phyloP scores from a whole-genome alignment of 2,797 vertebrate species.

The Falco concolor region DNA sequence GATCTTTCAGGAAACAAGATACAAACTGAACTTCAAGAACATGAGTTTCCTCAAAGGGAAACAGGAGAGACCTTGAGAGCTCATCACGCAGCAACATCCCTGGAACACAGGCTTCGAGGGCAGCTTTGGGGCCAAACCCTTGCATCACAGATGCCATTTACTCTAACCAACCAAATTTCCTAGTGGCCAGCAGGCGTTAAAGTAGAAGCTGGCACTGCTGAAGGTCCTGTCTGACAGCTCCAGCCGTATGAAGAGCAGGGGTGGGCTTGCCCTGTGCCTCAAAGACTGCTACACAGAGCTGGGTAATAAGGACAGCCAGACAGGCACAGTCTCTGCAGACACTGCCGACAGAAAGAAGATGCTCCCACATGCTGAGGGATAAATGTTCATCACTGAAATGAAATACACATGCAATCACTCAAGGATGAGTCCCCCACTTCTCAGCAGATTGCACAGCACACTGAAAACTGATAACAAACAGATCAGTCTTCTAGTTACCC shows the following conservation, averaged over 20 bases:
- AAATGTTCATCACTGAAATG: neutral
- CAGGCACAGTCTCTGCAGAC: neutral
- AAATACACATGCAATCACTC: neutral
- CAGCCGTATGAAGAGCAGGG: fast-evolving
- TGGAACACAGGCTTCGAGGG: neutral
- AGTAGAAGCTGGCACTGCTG: neutral
- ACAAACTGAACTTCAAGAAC: neutral
- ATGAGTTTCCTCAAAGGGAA: neutral
- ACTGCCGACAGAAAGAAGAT: neutral
- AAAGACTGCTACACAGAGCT: neutral
- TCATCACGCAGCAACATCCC: fast-evolving
- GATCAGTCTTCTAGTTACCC: neutral
- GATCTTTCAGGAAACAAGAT: neutral
- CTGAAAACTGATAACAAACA: neutral
- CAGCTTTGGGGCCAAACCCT: neutral
- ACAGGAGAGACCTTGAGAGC: neutral
- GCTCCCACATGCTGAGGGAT: neutral
- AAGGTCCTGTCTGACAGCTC: neutral
- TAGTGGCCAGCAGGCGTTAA: neutral
- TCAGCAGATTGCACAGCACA: neutral
- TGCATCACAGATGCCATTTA: neutral
- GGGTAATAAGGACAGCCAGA: neutral
- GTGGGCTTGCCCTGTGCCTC: neutral
- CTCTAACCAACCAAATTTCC: fast-evolving
- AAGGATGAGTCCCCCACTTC: neutral